phyloP scores from a whole-genome alignment of 2,113 vertebrate genomes.

The Terrapene triunguis region DNA sequence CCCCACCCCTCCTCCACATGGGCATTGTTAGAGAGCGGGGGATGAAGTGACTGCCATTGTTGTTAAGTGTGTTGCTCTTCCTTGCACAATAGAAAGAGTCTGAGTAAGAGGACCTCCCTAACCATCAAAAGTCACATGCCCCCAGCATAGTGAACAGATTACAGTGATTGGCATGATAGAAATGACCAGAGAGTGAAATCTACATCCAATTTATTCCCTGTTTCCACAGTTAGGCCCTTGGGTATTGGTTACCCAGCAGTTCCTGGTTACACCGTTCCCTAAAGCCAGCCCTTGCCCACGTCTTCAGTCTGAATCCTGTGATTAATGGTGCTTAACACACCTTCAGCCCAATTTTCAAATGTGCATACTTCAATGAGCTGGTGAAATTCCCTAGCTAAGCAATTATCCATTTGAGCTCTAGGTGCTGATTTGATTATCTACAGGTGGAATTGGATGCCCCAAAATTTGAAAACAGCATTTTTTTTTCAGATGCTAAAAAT shows the following conservation, averaged over 20 bases:
- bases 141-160: rapidly evolving
- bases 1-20: not conserved
- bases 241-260: rapidly evolving
- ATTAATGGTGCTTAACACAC: not conserved
- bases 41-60: not conserved
- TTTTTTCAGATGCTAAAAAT: not conserved
- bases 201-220: rapidly evolving
- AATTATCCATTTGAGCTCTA: not conserved
- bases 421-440: not conserved
- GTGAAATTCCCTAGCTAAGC: rapidly evolving
- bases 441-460: not conserved
- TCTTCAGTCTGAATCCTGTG: not conserved
- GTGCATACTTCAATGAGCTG: not conserved
- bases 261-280: not conserved
- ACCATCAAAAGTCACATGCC: not conserved
- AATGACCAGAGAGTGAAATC: not conserved
- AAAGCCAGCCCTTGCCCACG: not conserved
- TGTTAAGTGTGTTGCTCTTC: rapidly evolving
- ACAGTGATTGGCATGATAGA: rapidly evolving
- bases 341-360: not conserved
- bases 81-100: not conserved
- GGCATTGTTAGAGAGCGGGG: not conserved
- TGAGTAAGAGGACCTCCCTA: not conserved
- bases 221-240: rapidly evolving
- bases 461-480: not conserved